Conservation (phyloP, 2,888 invertebrate species). For the Cryptocheilus praepositus region DNA sequence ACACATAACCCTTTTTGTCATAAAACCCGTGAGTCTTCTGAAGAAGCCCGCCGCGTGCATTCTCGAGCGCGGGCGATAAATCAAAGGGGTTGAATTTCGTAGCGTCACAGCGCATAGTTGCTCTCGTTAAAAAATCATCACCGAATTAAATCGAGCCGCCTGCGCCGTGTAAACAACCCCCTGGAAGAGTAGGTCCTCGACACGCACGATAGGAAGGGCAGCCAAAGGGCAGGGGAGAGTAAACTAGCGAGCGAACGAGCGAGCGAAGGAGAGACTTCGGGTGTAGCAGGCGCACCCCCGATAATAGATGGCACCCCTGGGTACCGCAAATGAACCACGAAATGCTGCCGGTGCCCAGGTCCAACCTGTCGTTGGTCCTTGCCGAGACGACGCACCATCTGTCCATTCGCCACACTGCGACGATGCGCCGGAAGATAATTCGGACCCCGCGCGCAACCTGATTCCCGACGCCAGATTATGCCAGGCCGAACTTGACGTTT, state of each 20-base stretch:
- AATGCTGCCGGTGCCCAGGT: slow-evolving; percentile 72
- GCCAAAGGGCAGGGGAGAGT: slow-evolving; percentile 38
- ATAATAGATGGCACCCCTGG: slow-evolving; percentile 75
- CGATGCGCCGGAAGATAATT: background rate
- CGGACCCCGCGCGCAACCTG: too few species aligned
- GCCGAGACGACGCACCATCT: slow-evolving; percentile 65
- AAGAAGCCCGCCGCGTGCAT: too few species aligned
- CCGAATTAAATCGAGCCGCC: slow-evolving; percentile 72
- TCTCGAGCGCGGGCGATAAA: too few species aligned
- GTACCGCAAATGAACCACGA: slow-evolving; percentile 76
- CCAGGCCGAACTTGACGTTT: too few species aligned
- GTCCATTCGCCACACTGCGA: slow-evolving; percentile 48
- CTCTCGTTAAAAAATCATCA: slow-evolving; percentile 74
- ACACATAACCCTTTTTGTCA: too few species aligned
- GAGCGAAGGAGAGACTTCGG: slow-evolving; percentile 1
- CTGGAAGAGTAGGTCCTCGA: slow-evolving; percentile 17
- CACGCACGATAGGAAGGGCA: slow-evolving; percentile 17
- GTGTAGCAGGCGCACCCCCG: slow-evolving; percentile 56
- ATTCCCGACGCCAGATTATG: too few species aligned
- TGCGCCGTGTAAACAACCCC: slow-evolving; percentile 71
- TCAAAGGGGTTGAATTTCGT: slow-evolving; percentile 16
- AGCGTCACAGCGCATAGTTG: slow-evolving; percentile 30
- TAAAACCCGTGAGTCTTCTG: too few species aligned
- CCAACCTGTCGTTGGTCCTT: slow-evolving; percentile 72
- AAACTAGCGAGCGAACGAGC: slow-evolving; percentile 13